phyloP scores from a whole-genome alignment of 2,797 vertebrate genomes.

The Nannoperca australis region DNA sequence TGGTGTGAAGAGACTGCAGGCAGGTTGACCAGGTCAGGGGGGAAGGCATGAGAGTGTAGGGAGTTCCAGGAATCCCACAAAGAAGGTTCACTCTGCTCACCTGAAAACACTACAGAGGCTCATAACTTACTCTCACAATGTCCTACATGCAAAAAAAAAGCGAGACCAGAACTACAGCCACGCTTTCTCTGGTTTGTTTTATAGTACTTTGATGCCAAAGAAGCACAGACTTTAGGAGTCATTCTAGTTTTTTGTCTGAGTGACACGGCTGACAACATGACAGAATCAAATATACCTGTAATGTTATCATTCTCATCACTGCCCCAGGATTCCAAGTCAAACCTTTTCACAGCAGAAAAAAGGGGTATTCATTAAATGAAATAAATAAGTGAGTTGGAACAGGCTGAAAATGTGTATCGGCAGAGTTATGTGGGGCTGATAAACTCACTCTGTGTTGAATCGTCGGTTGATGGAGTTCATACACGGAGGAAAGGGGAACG shows the following conservation, averaged over 20 bases:
- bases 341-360: constrained; percentile 56
- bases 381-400: not conserved
- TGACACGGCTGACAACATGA: not conserved
- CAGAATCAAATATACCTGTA: constrained; percentile 66
- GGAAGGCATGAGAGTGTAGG: constrained; percentile 78
- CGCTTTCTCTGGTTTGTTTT: not conserved
- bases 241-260: not conserved
- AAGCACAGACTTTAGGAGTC: not conserved
- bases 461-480: constrained; percentile 92
- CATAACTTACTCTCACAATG: not conserved
- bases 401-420: not conserved
- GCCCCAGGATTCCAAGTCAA: constrained; percentile 78
- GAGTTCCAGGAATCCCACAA: constrained; percentile 82
- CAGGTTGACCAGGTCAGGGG: constrained; percentile 79
- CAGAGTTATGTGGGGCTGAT: not conserved
- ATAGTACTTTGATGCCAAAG: not conserved
- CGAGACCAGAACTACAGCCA: not conserved
- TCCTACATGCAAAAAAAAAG: not conserved
- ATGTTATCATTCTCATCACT: constrained; percentile 83
- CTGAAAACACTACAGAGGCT: constrained; percentile 55
- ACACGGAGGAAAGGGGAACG: constrained; percentile 94
- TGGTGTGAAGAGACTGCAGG: constrained; percentile 50
- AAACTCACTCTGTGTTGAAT: constrained; percentile 84
- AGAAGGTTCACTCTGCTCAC: constrained; percentile 71
- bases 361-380: not conserved